Evolutionary conservation across 2,888 invertebrate species (phyloP).

Genomic region (Thelaira solivaga): DNA sequence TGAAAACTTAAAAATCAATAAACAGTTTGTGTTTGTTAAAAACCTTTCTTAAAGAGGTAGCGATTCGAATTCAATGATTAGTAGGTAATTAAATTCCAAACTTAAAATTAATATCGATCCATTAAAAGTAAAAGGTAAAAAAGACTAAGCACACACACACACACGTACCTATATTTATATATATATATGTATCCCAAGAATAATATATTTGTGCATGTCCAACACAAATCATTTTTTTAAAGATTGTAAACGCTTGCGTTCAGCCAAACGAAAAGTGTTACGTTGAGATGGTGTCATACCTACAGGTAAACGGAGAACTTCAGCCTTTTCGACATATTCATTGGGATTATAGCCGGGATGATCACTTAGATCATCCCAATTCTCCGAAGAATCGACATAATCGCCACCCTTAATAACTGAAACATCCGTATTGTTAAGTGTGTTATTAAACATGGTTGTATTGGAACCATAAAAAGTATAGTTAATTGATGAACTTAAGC

Average conservation of each 20-base stretch:
- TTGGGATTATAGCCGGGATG: slow-evolving; percentile 66
- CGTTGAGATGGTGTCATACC: slow-evolving; percentile 66
- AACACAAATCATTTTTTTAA: slow-evolving; percentile 18
- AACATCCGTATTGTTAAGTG: not conserved
- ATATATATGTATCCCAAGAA: not conserved
- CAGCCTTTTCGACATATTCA: slow-evolving; percentile 60
- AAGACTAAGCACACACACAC: not conserved
- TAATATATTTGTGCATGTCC: rapidly evolving
- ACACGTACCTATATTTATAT: not conserved
- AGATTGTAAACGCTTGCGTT: slow-evolving; percentile 64
- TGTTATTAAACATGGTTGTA: not conserved
- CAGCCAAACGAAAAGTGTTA: slow-evolving; percentile 64
- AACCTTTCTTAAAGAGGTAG: too few relatives aligned
- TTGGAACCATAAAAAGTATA: slow-evolving; percentile 38
- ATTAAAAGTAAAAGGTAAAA: not conserved
- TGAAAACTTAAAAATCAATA: too few relatives aligned
- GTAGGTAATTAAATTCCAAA: too few relatives aligned
- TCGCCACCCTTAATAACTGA: slow-evolving; percentile 41
- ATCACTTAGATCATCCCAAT: slow-evolving; percentile 65
- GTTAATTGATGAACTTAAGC: slow-evolving; percentile 49
- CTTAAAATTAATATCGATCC: too few relatives aligned
- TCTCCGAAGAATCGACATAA: slow-evolving; percentile 60
- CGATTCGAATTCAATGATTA: too few relatives aligned
- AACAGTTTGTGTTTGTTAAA: too few relatives aligned
- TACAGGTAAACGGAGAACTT: slow-evolving; percentile 66